Percentiles rank a stretch among this genome's conserved stretches.
These are phyloP conservation scores for Tachyglossus aculeatus DNA, from an alignment of 2,797 vertebrate genomes.

Conservation along the genomic window DNA sequence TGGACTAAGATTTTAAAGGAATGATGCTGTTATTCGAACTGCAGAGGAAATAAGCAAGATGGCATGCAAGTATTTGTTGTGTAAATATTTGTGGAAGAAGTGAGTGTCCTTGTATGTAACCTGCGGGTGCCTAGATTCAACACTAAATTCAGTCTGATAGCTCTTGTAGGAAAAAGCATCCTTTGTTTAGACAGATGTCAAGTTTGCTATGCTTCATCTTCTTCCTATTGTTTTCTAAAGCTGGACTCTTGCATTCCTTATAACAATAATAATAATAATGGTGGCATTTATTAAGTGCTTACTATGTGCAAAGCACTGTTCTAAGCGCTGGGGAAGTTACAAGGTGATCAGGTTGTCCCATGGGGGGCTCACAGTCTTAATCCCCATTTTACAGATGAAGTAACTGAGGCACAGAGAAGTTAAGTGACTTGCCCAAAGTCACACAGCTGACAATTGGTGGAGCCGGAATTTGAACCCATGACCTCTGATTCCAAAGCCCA, in stretches of 20 bases:
- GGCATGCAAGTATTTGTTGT: conserved; percentile 27
- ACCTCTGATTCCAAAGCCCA: too few relatives aligned
- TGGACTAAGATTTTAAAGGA: background rate
- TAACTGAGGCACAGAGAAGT: too few relatives aligned
- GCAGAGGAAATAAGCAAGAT: conserved; percentile 31
- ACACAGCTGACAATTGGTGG: too few relatives aligned
- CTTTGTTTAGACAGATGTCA: conserved; percentile 70
- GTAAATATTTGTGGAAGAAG: conserved; percentile 51
- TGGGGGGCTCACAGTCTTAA: too few relatives aligned
- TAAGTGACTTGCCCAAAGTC: too few relatives aligned
- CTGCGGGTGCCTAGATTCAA: conserved; percentile 54
- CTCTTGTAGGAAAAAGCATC: conserved; percentile 50
- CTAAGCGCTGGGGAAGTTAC: too few relatives aligned
- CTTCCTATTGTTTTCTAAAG: conserved; percentile 29
- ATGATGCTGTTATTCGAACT: conserved; percentile 5
- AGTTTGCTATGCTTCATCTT: background rate
- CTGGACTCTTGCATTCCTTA: background rate
- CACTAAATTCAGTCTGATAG: conserved; percentile 42
- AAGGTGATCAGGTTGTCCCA: too few relatives aligned
- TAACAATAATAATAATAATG: too few relatives aligned
- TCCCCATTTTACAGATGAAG: too few relatives aligned
- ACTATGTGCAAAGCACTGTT: too few relatives aligned
- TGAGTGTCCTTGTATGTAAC: conserved; percentile 28
- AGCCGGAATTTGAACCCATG: too few relatives aligned
- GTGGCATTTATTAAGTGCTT: too few relatives aligned